Conservation (phyloP, 2,888 invertebrate genomes). For the Mechanitis mazaeus region DNA sequence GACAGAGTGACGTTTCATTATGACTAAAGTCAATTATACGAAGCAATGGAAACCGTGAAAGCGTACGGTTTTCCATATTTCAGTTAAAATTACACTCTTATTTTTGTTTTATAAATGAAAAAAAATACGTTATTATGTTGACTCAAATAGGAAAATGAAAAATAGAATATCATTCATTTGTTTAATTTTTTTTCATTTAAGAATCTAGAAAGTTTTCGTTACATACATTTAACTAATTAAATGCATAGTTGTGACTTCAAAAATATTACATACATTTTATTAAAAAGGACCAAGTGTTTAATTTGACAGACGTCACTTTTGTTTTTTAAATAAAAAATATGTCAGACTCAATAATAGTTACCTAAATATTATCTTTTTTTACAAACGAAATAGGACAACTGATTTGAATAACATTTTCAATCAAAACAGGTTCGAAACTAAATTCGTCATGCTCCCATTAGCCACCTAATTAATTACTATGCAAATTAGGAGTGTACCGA, state of each 20-base stretch:
- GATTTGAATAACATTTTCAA: constrained; percentile 14
- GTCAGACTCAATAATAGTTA: neutral
- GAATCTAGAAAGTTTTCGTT: too few species aligned
- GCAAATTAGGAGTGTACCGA: constrained; percentile 37
- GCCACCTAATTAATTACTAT: constrained; percentile 35
- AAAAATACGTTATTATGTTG: constrained; percentile 34
- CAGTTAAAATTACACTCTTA: constrained; percentile 47
- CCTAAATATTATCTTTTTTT: neutral
- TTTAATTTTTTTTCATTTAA: constrained; percentile 20
- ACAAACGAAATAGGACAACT: neutral
- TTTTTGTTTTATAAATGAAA: constrained; percentile 36
- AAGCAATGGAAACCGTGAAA: constrained; percentile 34
- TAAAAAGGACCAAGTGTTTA: too few species aligned
- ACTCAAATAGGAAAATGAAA: constrained; percentile 35
- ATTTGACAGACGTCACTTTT: too few species aligned
- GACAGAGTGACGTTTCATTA: constrained; percentile 53
- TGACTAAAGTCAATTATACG: constrained; percentile 50
- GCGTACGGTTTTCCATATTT: constrained; percentile 48
- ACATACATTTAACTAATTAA: too few species aligned
- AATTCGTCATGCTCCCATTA: constrained; percentile 25
- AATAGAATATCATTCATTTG: constrained; percentile 41
- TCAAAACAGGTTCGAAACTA: constrained; percentile 18
- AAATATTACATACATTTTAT: too few species aligned
- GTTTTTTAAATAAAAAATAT: too few species aligned
- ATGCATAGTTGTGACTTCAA: too few species aligned